phyloP scores from a whole-genome alignment of 1,140 invertebrate genomes.

The Trachymyrmex cornetzi region DNA sequence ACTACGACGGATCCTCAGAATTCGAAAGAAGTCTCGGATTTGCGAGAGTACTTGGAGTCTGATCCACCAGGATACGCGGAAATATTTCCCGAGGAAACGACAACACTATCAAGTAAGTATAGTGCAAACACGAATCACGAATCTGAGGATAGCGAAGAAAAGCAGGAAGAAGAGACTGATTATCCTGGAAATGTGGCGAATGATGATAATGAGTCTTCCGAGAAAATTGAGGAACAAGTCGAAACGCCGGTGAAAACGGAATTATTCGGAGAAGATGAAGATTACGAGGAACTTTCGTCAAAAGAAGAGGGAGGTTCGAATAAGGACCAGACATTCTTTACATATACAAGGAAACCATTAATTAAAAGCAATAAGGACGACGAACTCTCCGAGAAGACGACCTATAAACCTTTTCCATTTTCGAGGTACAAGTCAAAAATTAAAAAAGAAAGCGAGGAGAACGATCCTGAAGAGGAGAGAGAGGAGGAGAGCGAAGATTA shows the following conservation, averaged over 20 bases:
- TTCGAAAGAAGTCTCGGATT: neutral
- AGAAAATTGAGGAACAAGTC: slow-evolving; percentile 52
- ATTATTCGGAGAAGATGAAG: slow-evolving; percentile 45
- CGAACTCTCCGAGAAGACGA: slow-evolving; percentile 80
- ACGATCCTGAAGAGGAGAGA: slow-evolving; percentile 66
- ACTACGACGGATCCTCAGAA: slow-evolving; percentile 2
- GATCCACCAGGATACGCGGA: slow-evolving; percentile 73
- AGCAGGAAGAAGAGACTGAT: slow-evolving; percentile 29
- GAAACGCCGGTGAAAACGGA: slow-evolving; percentile 21
- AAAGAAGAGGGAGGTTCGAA: slow-evolving; percentile 49
- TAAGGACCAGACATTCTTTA: slow-evolving; percentile 61
- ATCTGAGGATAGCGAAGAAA: neutral
- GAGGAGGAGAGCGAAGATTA: slow-evolving; percentile 67
- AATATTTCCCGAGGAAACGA: slow-evolving; percentile 63
- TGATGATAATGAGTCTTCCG: slow-evolving; percentile 41
- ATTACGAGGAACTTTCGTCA: slow-evolving; percentile 42
- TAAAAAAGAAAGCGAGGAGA: slow-evolving; percentile 59
- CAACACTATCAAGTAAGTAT: neutral
- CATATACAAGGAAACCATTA: slow-evolving; percentile 77
- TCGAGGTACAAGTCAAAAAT: slow-evolving; percentile 54
- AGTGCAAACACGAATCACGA: neutral
- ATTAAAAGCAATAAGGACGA: slow-evolving; percentile 81
- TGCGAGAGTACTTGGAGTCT: slow-evolving; percentile 61
- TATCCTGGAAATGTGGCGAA: neutral
- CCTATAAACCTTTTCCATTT: slow-evolving; percentile 80